Base-by-base conservation (phyloP, 2,888 invertebrate genomes). In the Morinoia aosen region DNA sequence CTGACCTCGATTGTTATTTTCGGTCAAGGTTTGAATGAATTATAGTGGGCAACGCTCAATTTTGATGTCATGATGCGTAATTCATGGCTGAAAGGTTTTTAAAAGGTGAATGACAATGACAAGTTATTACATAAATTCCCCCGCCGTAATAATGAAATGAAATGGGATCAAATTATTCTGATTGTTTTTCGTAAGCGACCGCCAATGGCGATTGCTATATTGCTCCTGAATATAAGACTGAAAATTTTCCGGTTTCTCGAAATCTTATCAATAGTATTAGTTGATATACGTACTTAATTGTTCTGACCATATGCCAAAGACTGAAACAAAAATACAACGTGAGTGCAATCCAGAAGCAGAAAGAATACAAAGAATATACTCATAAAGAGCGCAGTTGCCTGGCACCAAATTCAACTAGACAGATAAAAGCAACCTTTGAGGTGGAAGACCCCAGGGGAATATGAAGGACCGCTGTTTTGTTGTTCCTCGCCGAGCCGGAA, bases 341-440 rank as follows among this genome's bases (percentile, higher is more conserved):
- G 14, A 61, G 61, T 19, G 76, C 33, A 76, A 76, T 76, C 33
- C 76, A 33, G 61, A 61, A 33, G 25, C 76, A 76, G 76, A 16
- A 33, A 61, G 76, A 76, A 76, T 76, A 76, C 76, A 33, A 76
- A 76, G 25, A 76, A 76, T 76, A 76, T 76, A 33, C 25, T 76
- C 76, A 76, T 76, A 76, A 76, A 76, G 76, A 76, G 76, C 76
- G 76, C 76, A 76, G 93, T 93, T 33, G 57, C 40, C 56, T 57
- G 93, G 93, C 33, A 93, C 57, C n/a, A 93, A 93, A 93, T 93
- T 93, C 57, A 93, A 93, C 93, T 93, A 57, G 19, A 93, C 93
- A 93, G 56, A 56, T 93, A 48, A 93, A 93, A 93, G 93, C 93
- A 93, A 93, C 58, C 93, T 93, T 57, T 57, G 93, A 93, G 93